Conservation (phyloP, 1,140 invertebrate species). For the Zaprionus inermis region DNA sequence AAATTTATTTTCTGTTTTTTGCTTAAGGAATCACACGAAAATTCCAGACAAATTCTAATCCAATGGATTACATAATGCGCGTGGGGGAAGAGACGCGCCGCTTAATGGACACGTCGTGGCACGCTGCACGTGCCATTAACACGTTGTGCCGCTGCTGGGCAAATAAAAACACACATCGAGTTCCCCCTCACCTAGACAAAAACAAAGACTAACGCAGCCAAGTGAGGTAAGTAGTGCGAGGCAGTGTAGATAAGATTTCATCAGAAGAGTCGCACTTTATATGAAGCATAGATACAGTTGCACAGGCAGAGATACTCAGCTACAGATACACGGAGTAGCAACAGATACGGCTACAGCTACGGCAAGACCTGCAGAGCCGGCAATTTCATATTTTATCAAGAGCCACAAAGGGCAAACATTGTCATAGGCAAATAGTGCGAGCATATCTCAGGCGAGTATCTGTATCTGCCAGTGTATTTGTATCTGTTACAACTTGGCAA, state of each 20-base stretch:
- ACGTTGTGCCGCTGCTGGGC: slow-evolving; percentile 53
- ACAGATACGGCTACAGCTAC: slow-evolving; percentile 3
- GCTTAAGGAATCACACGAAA: background rate
- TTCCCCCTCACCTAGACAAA: too few species aligned
- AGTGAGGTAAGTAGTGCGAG: slow-evolving; percentile 24
- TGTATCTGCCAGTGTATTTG: slow-evolving; percentile 34
- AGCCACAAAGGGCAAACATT: slow-evolving; percentile 66
- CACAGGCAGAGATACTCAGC: slow-evolving; percentile 13
- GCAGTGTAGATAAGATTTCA: slow-evolving; percentile 72
- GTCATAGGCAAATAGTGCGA: slow-evolving; percentile 62
- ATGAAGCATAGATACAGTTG: slow-evolving; percentile 20
- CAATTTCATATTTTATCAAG: slow-evolving; percentile 80
- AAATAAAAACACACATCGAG: slow-evolving; percentile 41
- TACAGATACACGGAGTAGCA: slow-evolving; percentile 16
- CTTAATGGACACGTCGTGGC: slow-evolving; percentile 7
- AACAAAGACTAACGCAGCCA: background rate
- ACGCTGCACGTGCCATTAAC: slow-evolving; percentile 81
- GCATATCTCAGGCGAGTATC: slow-evolving; percentile 7
- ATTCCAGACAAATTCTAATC: slow-evolving; percentile 12
- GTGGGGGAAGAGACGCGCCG: background rate
- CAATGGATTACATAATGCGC: background rate
- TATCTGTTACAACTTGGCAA: slow-evolving; percentile 66
- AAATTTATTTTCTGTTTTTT: background rate
- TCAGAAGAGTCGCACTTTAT: slow-evolving; percentile 61
- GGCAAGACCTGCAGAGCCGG: slow-evolving; percentile 25